Percentiles rank a stretch among this genome's conserved stretches.
phyloP scores from a whole-genome alignment of 2,797 vertebrate species.

The Microctenopoma steveboyesi region DNA sequence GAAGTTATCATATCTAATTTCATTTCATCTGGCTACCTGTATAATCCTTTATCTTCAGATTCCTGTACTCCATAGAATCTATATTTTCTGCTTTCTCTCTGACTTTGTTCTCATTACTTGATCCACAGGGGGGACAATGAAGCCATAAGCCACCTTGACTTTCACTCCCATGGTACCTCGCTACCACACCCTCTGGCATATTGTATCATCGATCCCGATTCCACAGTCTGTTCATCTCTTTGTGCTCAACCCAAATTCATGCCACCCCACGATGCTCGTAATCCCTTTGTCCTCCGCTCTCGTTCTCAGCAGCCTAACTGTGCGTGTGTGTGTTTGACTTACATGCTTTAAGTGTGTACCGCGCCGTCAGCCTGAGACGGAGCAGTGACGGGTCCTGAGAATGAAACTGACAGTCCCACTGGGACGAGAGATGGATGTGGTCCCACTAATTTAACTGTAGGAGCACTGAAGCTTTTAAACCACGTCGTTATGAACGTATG shows the following conservation, averaged over 20 bases:
- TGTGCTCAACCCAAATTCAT: neutral
- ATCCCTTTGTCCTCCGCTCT: neutral
- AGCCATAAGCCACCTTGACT: neutral
- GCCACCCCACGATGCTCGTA: neutral
- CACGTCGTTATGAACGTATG: neutral
- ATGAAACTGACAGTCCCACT: conserved; percentile 73
- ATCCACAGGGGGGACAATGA: neutral
- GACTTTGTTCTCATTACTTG: conserved; percentile 11
- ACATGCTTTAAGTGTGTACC: conserved; percentile 40
- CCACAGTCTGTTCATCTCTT: neutral
- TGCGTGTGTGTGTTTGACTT: conserved; percentile 11
- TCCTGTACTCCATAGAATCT: neutral
- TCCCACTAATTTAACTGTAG: conserved; percentile 72
- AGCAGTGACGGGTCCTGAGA: conserved; percentile 71
- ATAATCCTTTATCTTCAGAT: neutral
- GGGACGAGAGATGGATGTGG: conserved; percentile 68
- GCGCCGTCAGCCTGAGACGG: conserved; percentile 68
- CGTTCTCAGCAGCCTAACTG: neutral
- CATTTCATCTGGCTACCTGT: neutral
- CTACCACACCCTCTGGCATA: neutral
- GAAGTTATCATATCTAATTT: neutral
- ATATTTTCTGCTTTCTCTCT: neutral
- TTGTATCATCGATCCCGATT: conserved; percentile 3
- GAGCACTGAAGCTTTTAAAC: conserved; percentile 65
- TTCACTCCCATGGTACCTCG: neutral